Percentiles rank a stretch among this genome's conserved stretches.
Conservation (phyloP, 2,113 vertebrate genomes). For the Miniopterus natalensis region DNA sequence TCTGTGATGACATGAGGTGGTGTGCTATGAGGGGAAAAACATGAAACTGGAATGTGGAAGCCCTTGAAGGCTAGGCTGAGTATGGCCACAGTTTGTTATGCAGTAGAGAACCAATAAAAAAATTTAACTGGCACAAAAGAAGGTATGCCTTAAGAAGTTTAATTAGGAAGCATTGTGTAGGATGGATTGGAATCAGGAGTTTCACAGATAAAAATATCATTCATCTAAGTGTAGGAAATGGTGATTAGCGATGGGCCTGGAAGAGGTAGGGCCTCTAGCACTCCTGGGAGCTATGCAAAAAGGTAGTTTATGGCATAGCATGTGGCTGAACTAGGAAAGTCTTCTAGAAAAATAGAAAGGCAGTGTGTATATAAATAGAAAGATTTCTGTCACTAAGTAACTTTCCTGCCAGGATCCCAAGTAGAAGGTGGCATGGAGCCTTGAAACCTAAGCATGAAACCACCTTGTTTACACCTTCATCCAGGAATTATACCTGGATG, state of each 20-base stretch:
- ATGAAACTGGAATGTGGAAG: background rate
- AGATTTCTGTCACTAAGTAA: conserved; percentile 27
- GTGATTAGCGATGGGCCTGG: background rate
- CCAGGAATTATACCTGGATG: background rate
- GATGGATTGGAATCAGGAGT: background rate
- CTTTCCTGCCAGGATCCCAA: background rate
- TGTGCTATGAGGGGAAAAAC: background rate
- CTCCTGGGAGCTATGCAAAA: background rate
- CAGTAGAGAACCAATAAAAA: background rate
- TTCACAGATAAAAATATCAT: background rate
- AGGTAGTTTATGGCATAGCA: background rate
- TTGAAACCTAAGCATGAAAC: background rate
- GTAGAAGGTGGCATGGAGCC: background rate
- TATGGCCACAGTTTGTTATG: background rate
- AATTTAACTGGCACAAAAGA: background rate
- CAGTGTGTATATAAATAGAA: background rate
- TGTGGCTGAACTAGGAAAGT: background rate
- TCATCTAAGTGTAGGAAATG: background rate
- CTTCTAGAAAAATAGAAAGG: conserved; percentile 4
- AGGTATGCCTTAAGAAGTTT: background rate
- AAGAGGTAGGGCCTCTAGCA: background rate
- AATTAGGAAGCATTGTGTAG: background rate
- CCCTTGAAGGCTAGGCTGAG: background rate
- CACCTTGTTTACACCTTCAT: background rate
- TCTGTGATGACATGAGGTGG: background rate